Conservation (phyloP, 2,113 vertebrate genomes). For the Phaetusa simplex region DNA sequence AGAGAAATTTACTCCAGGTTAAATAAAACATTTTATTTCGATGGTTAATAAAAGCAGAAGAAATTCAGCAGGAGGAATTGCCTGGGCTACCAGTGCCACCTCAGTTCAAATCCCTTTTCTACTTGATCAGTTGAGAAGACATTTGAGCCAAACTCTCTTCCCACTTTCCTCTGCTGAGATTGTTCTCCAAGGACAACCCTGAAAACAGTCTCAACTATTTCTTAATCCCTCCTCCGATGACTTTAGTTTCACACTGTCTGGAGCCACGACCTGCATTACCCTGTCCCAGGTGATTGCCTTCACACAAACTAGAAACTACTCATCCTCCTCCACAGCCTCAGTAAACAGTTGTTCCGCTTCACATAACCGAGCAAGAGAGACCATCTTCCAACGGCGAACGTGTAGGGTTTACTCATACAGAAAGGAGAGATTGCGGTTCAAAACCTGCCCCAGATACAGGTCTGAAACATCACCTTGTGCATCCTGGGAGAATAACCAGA, state of each 20-base stretch:
- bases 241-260: neutral
- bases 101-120: neutral
- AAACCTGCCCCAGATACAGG: neutral
- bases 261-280: neutral
- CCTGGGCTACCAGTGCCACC: neutral
- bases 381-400: neutral
- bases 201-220: neutral
- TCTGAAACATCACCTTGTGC: neutral
- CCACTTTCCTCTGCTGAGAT: neutral
- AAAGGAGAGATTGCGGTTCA: neutral
- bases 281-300: neutral
- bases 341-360: neutral
- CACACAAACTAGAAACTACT: neutral
- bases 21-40: neutral
- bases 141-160: neutral
- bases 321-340: neutral
- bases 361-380: neutral
- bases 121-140: neutral
- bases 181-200: neutral
- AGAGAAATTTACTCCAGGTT: neutral
- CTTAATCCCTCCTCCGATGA: neutral
- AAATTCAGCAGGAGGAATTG: neutral
- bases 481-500: neutral
- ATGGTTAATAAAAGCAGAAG: neutral
- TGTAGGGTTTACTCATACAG: neutral